Percentiles rank a stretch among this genome's conserved stretches.
phyloP scores from a whole-genome alignment of 2,113 vertebrate genomes.

The Plestiodon gilberti region DNA sequence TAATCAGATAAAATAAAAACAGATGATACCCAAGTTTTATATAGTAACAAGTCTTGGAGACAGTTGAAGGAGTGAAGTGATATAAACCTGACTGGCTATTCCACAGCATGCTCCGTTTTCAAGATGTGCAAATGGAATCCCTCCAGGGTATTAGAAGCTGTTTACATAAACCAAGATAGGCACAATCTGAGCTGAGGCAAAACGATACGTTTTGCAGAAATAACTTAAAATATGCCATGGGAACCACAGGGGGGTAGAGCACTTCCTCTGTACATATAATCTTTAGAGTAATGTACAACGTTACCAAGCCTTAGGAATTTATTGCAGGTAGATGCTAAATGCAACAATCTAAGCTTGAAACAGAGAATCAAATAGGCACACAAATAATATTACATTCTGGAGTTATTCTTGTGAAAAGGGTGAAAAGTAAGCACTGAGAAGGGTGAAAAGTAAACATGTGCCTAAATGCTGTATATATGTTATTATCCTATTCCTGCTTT shows the following conservation, averaged over 20 bases:
- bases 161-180: slow-evolving; percentile 3
- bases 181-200: background rate
- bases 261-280: background rate
- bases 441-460: background rate
- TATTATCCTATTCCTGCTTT: background rate
- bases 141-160: background rate
- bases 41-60: slow-evolving; percentile 45
- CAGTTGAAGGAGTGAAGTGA: slow-evolving; percentile 57
- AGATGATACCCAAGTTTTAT: slow-evolving; percentile 54
- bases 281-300: background rate
- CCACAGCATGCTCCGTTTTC: background rate
- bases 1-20: slow-evolving; percentile 44
- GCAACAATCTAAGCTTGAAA: background rate
- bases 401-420: background rate
- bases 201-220: background rate
- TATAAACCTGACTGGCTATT: slow-evolving; percentile 48
- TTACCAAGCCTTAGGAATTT: background rate
- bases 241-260: background rate
- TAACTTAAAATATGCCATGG: background rate
- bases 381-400: background rate
- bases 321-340: background rate
- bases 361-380: background rate
- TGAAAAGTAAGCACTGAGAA: background rate
- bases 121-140: slow-evolving; percentile 24
- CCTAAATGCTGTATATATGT: background rate